Percentiles rank a stretch among this genome's conserved stretches.
phyloP scores from a whole-genome alignment of 2,888 invertebrate species.

The Bombylius discolor region DNA sequence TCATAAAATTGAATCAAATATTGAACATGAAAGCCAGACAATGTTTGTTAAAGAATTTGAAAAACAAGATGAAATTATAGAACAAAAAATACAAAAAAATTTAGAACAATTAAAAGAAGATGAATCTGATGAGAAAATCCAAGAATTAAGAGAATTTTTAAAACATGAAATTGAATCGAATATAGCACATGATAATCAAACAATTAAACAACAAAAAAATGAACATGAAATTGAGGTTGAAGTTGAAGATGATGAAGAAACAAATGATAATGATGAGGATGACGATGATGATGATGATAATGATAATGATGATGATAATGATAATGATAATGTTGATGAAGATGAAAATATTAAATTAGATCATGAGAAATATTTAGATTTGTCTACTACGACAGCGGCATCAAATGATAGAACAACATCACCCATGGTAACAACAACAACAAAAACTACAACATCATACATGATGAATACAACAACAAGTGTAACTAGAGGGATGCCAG shows the following conservation, averaged over 20 bases:
- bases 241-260: constrained; percentile 28
- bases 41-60: too few species aligned
- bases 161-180: too few species aligned
- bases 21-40: too few species aligned
- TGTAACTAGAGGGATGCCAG: neutral
- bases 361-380: neutral
- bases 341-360: neutral
- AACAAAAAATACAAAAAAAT: too few species aligned
- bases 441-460: neutral
- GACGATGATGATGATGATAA: constrained; percentile 17
- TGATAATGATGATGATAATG: constrained; percentile 1
- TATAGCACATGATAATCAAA: constrained; percentile 11
- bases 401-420: neutral
- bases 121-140: too few species aligned
- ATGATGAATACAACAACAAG: constrained; percentile 4
- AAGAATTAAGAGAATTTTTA: too few species aligned
- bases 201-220: constrained; percentile 25
- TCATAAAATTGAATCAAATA: too few species aligned
- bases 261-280: constrained; percentile 25
- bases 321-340: neutral
- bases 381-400: neutral
- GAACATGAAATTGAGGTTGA: constrained; percentile 28
- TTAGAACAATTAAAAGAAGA: too few species aligned
- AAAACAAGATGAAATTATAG: too few species aligned
- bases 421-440: neutral